A percentile compares a stretch with the other conserved stretches of the same genome.
These are phyloP conservation scores for Columba guinea DNA, from an alignment of 2,797 vertebrate species.

Conservation along the genomic window DNA sequence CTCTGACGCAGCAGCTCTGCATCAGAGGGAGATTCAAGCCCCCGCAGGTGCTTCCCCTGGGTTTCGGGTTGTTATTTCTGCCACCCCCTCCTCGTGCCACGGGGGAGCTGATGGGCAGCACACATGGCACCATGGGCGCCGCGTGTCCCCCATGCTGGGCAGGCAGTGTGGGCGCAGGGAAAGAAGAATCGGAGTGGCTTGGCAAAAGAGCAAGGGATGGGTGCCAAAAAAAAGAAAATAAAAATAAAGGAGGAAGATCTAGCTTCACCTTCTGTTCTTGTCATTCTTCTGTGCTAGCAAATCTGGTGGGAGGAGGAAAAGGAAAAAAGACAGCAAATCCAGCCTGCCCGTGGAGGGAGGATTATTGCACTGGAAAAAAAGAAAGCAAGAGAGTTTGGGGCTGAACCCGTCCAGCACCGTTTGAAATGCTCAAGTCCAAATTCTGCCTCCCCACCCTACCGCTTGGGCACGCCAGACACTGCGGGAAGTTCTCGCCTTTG, in stretches of 20 bases:
- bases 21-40: not conserved
- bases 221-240: constrained; percentile 8
- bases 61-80: not conserved
- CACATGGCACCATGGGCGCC: accelerated
- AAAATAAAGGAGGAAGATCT: constrained; percentile 37
- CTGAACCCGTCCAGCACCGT: not conserved
- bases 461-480: not conserved
- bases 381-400: not conserved
- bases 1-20: not conserved
- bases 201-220: constrained; percentile 31
- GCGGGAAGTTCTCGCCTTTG: not conserved
- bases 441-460: not conserved
- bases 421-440: not conserved
- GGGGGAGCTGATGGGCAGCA: not conserved
- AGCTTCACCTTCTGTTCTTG: constrained; percentile 65
- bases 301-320: constrained; percentile 51
- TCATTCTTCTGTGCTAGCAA: constrained; percentile 34
- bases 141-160: accelerated
- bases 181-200: constrained; percentile 38
- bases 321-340: constrained; percentile 30
- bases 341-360: not conserved
- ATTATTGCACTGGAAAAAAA: not conserved
- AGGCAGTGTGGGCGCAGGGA: constrained; percentile 59
- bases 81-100: not conserved
- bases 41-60: not conserved